These are phyloP conservation scores for Drosophila koepferae DNA, from an alignment of 2,888 invertebrate genomes.

Conservation along the genomic window DNA sequence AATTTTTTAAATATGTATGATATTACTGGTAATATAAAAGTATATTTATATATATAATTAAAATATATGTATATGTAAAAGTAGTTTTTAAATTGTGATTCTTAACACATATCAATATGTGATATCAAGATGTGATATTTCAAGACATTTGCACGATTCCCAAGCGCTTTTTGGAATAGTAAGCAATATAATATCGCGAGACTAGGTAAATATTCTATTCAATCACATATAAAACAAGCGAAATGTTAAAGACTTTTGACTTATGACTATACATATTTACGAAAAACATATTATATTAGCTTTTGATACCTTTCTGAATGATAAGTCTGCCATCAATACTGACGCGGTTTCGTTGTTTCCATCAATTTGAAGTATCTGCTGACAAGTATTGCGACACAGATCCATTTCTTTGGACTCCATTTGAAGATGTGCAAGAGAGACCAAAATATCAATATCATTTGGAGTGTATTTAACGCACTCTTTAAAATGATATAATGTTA, in stretches of 20 bases:
- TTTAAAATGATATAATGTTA: constrained; percentile 92
- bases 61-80: not conserved
- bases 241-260: too few species aligned
- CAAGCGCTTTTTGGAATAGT: too few species aligned
- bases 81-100: not conserved
- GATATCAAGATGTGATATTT: too few species aligned
- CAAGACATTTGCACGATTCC: too few species aligned
- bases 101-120: not conserved
- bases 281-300: too few species aligned
- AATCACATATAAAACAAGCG: too few species aligned
- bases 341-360: constrained; percentile 96
- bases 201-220: too few species aligned
- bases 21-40: not conserved
- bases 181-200: too few species aligned
- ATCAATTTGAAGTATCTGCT: constrained; percentile 92
- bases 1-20: not conserved
- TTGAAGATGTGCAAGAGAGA: constrained; percentile 91
- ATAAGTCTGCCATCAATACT: constrained; percentile 98
- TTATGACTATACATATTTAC: too few species aligned
- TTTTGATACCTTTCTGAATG: constrained; percentile 90
- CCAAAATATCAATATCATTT: constrained; percentile 90
- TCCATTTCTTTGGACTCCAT: constrained; percentile 95
- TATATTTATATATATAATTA: not conserved
- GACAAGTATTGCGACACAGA: constrained; percentile 94
- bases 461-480: constrained; percentile 94